Conservation (phyloP, 92 coral and sea anemone genomes). For the Parazoanthus swiftii region DNA sequence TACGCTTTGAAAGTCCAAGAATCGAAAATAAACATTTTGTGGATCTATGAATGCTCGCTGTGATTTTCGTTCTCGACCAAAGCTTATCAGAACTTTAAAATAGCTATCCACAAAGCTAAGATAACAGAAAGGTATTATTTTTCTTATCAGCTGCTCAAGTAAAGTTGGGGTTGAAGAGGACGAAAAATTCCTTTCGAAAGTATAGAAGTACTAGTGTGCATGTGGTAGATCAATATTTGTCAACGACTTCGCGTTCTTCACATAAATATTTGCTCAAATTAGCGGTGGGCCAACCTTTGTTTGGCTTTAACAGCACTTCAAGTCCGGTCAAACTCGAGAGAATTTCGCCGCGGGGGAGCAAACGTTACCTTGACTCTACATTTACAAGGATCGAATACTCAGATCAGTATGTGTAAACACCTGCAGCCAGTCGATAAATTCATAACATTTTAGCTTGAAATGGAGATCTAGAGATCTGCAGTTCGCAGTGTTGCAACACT, state of each 20-base stretch:
- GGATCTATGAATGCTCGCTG: too few species aligned
- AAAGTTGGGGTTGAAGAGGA: not conserved
- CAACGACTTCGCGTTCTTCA: not conserved
- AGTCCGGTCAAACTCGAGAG: not conserved
- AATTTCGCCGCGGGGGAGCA: constrained; percentile 31
- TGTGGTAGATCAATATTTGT: constrained; percentile 28
- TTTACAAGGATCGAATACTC: not conserved
- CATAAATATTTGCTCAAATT: constrained; percentile 32
- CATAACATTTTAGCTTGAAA: not conserved
- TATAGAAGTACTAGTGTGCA: not conserved
- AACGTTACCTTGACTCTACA: not conserved
- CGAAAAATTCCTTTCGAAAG: not conserved
- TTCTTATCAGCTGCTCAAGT: not conserved
- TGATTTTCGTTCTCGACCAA: not conserved
- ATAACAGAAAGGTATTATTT: too few species aligned
- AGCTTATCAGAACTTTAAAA: not conserved
- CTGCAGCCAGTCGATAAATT: too few species aligned
- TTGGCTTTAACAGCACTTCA: constrained; percentile 18
- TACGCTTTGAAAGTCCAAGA: too few species aligned
- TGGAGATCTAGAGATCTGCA: too few species aligned
- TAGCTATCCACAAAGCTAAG: not conserved
- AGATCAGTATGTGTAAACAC: not conserved
- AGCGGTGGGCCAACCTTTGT: constrained; percentile 25
- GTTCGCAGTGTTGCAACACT: too few species aligned
- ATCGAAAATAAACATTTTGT: too few species aligned